Base-by-base conservation (phyloP, 2,888 invertebrate species). In the Nomada ferruginata region DNA sequence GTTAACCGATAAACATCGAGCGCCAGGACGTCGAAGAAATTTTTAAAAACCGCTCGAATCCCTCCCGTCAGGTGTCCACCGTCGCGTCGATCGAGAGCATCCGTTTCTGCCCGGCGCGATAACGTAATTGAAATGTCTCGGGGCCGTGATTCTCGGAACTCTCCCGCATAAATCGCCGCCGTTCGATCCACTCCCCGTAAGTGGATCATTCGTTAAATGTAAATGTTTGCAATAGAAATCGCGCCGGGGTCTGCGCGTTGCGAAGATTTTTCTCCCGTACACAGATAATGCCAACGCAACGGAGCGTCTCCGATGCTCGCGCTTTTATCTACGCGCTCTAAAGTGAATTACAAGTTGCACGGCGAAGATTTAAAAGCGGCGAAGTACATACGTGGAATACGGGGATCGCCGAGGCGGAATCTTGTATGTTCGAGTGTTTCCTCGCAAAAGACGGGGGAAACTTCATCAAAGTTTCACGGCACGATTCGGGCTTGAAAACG, bases 121-220 rank as follows among this genome's bases (percentile, higher is more conserved):
- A 83, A 69, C 66, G 68, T 82, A 83, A 83, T 83, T 82, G 83
- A 83, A 83, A 83, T 64, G 78, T 78, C 82, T 72, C n/a, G 72
- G 52, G 36, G 66, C 68, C 70, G 70, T 42, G 63, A 23, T 72
- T 69, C 72, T 29, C 55, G 66, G 52, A 75, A 82, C 50, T 57
- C 63, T 82, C 52, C 20, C 53, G 50, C 65, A 70, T 79, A 81
- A 81, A 74, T 80, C 76, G 69, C 69, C 20, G 44, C 44, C 55
- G 53, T 47, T 57, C 72, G 64, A 64, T 66, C 76, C 59, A 55
- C 64, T 76, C 42, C 60, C 61, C 73, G 15, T 72, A 76, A 81
- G 72, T 74, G 81, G 82, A 82, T 81, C 76, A 72, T 72, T 76
- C 82, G 76, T 60, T 76, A 69, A 82, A 81, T 55, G 72, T 64